Conservation (phyloP, 2,888 invertebrate species). For the Tricholauxania praeusta region DNA sequence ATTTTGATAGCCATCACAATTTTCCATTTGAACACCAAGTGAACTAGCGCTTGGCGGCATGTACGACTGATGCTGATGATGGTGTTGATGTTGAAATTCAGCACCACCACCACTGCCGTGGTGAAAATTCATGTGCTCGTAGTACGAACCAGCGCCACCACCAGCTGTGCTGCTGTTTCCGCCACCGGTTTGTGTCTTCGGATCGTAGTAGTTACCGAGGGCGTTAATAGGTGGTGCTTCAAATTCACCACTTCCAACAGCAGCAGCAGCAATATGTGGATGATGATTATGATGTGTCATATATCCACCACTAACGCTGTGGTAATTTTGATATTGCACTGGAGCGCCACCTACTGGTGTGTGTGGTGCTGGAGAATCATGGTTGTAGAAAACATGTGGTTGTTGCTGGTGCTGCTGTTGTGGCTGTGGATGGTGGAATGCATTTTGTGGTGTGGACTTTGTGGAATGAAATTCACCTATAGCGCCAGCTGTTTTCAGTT, state of each 20-base stretch:
- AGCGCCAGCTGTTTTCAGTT: slow-evolving; percentile 42
- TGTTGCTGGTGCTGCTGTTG: slow-evolving; percentile 58
- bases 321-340: slow-evolving; percentile 55
- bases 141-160: slow-evolving; percentile 5
- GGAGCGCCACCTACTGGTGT: slow-evolving; percentile 42
- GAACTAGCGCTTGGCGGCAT: slow-evolving; percentile 53
- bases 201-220: slow-evolving; percentile 61
- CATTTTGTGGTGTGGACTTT: slow-evolving; percentile 46
- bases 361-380: slow-evolving; percentile 46
- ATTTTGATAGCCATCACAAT: slow-evolving; percentile 59
- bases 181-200: slow-evolving; percentile 56
- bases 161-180: neutral
- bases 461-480: slow-evolving; percentile 46
- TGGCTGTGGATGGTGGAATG: slow-evolving; percentile 57
- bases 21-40: slow-evolving; percentile 62
- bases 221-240: slow-evolving; percentile 61
- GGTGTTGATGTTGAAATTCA: slow-evolving; percentile 55
- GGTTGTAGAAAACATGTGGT: slow-evolving; percentile 58
- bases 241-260: slow-evolving; percentile 50
- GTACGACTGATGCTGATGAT: slow-evolving; percentile 53
- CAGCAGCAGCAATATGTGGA: slow-evolving; percentile 41
- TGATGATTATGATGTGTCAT: slow-evolving; percentile 53
- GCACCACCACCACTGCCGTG: slow-evolving; percentile 48
- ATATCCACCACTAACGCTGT: slow-evolving; percentile 51
- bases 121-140: slow-evolving; percentile 54